Percentiles rank a stretch among this genome's conserved stretches.
These are phyloP conservation scores for Vireo griseus DNA, from an alignment of 2,797 vertebrate genomes.

Conservation along the genomic window DNA sequence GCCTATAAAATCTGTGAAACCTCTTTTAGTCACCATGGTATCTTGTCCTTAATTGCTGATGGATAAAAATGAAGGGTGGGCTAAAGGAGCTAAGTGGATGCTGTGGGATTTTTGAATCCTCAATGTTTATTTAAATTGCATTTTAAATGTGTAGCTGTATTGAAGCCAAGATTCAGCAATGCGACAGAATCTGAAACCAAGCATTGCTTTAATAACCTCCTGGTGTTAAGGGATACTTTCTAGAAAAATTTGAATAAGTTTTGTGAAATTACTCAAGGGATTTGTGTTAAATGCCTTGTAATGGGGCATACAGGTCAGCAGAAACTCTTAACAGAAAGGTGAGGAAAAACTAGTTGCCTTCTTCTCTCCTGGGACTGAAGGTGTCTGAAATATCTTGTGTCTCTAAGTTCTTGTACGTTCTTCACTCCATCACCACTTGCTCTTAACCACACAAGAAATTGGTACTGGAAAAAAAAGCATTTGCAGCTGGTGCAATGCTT, in stretches of 20 bases:
- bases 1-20: background rate
- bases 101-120: background rate
- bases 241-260: background rate
- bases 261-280: background rate
- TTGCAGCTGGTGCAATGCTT: background rate
- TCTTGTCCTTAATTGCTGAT: background rate
- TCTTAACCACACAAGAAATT: background rate
- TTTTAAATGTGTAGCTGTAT: background rate
- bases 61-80: background rate
- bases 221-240: background rate
- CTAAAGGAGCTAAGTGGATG: background rate
- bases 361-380: background rate
- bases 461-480: background rate
- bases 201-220: background rate
- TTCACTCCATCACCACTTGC: background rate
- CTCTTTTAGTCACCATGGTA: background rate
- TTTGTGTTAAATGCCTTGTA: background rate
- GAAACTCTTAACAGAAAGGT: background rate
- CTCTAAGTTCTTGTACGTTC: background rate
- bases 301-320: background rate
- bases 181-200: background rate
- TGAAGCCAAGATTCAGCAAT: background rate
- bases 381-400: background rate
- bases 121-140: background rate
- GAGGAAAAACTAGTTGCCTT: background rate